A percentile compares a stretch with the other conserved stretches of the same genome.
phyloP scores from a whole-genome alignment of 2,888 invertebrate species.

The Callimorpha dominula region DNA sequence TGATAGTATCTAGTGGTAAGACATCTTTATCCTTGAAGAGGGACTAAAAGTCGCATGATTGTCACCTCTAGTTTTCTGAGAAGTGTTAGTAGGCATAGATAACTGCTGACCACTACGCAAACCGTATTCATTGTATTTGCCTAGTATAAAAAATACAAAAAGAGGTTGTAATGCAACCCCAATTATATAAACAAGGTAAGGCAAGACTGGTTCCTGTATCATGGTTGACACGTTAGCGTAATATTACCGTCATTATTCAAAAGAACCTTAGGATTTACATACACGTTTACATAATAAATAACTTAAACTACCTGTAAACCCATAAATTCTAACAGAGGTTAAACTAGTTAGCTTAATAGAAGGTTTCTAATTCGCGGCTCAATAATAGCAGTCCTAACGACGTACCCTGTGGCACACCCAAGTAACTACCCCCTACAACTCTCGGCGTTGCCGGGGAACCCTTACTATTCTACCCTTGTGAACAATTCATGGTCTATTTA shows the following conservation, averaged over 20 bases:
- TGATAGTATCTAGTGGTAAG: too few relatives aligned
- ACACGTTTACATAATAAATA: conserved; percentile 35
- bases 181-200: too few relatives aligned
- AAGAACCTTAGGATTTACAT: conserved; percentile 26
- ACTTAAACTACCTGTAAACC: conserved; percentile 44
- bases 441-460: conserved; percentile 40
- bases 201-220: neutral
- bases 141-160: too few relatives aligned
- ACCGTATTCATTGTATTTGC: neutral
- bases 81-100: too few relatives aligned
- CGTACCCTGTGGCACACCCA: conserved; percentile 48
- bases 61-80: too few relatives aligned
- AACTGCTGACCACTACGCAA: too few relatives aligned
- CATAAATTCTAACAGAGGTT: conserved; percentile 46
- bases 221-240: neutral
- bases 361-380: conserved; percentile 49
- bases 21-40: too few relatives aligned
- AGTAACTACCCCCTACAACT: conserved; percentile 46
- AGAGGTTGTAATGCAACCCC: too few relatives aligned
- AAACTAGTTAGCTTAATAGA: conserved; percentile 50
- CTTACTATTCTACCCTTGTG: conserved; percentile 44
- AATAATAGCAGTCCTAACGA: conserved; percentile 50
- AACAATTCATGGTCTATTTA: conserved; percentile 47
- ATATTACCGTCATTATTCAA: conserved; percentile 20
- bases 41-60: too few relatives aligned